These are phyloP conservation scores for Danaus melanippus DNA, from an alignment of 1,140 invertebrate genomes.

Conservation along the genomic window DNA sequence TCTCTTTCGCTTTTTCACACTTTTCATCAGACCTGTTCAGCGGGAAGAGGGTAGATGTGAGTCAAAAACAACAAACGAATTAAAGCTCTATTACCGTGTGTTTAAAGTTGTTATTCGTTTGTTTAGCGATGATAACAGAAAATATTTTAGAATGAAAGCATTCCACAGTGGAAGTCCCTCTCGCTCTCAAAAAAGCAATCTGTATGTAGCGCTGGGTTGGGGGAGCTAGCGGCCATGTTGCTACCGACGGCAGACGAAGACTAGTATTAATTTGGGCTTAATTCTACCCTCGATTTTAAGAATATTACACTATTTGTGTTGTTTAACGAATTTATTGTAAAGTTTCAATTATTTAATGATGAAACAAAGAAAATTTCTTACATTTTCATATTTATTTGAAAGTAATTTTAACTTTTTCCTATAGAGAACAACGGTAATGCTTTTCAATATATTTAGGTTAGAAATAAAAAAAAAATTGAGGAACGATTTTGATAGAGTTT, in stretches of 20 bases:
- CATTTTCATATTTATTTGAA: too few relatives aligned
- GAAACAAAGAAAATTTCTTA: too few relatives aligned
- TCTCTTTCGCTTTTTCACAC: conserved; percentile 71
- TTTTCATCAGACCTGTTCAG: conserved; percentile 47
- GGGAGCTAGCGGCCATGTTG: conserved; percentile 52
- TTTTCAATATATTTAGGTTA: too few relatives aligned
- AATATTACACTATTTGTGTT: conserved; percentile 14
- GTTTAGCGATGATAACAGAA: conserved; percentile 27
- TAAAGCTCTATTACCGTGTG: conserved; percentile 14
- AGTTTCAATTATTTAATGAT: too few relatives aligned
- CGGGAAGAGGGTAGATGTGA: conserved; percentile 24
- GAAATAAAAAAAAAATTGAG: too few relatives aligned
- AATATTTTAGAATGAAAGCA: conserved; percentile 70
- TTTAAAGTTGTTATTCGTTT: conserved; percentile 25
- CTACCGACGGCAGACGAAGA: conserved; percentile 59
- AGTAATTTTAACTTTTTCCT: too few relatives aligned
- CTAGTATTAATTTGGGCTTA: conserved; percentile 68
- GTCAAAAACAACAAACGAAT: conserved; percentile 5
- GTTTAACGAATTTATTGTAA: too few relatives aligned
- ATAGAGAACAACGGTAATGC: too few relatives aligned
- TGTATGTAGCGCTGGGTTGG: conserved; percentile 35
- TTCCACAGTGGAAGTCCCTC: conserved; percentile 63
- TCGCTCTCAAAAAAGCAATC: conserved; percentile 70
- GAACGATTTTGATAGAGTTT: too few relatives aligned
- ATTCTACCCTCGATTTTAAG: conserved; percentile 61